Evolutionary conservation across 2,797 vertebrate species (phyloP), one percentile per base, ranked within the genome.

Genomic region (Hemibagrus guttatus): DNA sequence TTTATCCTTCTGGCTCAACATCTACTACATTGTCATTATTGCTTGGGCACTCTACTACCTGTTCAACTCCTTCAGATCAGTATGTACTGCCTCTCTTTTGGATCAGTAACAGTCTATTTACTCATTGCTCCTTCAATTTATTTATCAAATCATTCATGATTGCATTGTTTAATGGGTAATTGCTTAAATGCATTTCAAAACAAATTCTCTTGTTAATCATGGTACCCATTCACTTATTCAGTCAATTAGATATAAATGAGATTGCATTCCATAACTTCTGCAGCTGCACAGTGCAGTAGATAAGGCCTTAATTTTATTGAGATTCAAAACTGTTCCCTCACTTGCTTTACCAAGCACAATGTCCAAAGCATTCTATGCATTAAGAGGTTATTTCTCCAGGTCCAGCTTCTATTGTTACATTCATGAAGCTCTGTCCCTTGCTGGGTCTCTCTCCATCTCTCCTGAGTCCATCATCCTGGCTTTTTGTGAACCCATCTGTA

Each of bases 21-120:
- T 97, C 92, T 98, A 98, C 90, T 98, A 98, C 91, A 97, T 98
- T 52, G 94, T 98, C 92, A 98, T 98, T 89, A 98, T 98, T 0
- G 95, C 97, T 89, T 98, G 97, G 97, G 97, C 97, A 0, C 95
- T 98, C 74, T 98, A 98, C 93, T 98, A 98, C 85, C 94, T 98
- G 76, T 98, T 98, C 94, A 97, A 94, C 92, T 98, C 97, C 74
- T 98, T 98, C 91, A 95, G 93, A 59, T 93, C 92, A 85, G 97
- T 98, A 93, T 23, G 95, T 94, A 12, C 46, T 35, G 7, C n/a
- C 11, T 64, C 61, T 52, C 42, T 17, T 19, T 42, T n/a, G 54
- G 28, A 86, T n/a, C 66, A 26, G 59, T 39, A 64, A 9, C 42
- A 31, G 13, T 71, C 26, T 68, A 13, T 26, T 82, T 4, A 82